A percentile compares a stretch with the other conserved stretches of the same genome.
phyloP scores from a whole-genome alignment of 2,113 vertebrate species.

The Eonycteris spelaea region DNA sequence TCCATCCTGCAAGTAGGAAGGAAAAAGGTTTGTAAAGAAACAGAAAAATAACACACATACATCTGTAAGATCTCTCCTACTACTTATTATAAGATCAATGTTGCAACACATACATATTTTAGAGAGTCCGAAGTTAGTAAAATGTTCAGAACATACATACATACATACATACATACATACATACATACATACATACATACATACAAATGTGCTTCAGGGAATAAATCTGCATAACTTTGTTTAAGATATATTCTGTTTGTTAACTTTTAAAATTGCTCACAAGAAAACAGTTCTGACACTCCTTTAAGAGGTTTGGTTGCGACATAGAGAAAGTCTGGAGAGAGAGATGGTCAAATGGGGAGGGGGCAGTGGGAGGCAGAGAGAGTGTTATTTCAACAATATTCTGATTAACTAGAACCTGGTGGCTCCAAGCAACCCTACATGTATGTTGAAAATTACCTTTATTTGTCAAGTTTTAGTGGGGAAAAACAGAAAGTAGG shows the following conservation, averaged over 20 bases:
- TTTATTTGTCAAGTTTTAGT: neutral
- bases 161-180: neutral
- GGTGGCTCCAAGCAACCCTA: neutral
- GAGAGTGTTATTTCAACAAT: neutral
- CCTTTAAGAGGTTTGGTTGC: neutral
- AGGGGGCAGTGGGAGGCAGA: neutral
- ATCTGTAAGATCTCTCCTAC: neutral
- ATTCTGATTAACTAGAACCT: neutral
- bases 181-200: neutral
- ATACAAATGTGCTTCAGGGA: neutral
- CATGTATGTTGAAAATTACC: neutral
- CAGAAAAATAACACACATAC: neutral
- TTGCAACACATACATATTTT: neutral
- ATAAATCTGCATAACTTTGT: neutral
- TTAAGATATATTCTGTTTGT: neutral
- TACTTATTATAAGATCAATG: neutral
- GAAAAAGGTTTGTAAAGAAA: neutral
- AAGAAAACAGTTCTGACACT: neutral
- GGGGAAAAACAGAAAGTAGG: neutral
- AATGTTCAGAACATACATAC: neutral
- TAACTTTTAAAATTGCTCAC: neutral
- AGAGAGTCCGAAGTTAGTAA: neutral
- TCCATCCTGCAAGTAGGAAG: slow-evolving; percentile 88
- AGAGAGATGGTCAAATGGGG: neutral
- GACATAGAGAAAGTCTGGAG: neutral